These are phyloP conservation scores for Acropternis orthonyx DNA, from an alignment of 2,797 vertebrate genomes.

Conservation along the genomic window DNA sequence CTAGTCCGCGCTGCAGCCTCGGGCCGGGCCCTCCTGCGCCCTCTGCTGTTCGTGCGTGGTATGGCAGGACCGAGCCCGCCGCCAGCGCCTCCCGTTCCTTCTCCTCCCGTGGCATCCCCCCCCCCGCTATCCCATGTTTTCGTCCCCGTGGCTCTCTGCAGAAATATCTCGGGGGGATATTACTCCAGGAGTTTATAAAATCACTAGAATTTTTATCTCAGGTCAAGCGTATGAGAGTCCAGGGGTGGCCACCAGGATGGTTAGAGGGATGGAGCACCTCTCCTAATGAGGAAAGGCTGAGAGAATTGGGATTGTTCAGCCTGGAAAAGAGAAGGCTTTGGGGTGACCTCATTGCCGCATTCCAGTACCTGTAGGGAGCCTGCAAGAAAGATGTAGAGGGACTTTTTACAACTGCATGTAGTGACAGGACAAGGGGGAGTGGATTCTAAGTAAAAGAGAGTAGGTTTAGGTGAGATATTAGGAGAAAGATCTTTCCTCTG, in stretches of 20 bases:
- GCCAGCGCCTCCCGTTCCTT: background rate
- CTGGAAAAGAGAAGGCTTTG: background rate
- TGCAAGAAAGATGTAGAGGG: background rate
- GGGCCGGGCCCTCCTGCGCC: background rate
- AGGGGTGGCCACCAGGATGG: background rate
- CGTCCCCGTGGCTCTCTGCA: rapidly evolving
- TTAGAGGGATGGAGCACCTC: background rate
- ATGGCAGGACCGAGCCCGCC: background rate
- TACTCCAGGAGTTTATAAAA: background rate
- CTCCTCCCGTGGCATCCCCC: background rate
- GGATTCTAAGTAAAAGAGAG: background rate
- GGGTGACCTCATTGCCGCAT: too few species aligned
- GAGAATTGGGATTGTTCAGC: background rate
- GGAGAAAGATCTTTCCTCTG: rapidly evolving
- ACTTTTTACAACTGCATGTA: background rate
- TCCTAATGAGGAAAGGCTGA: background rate
- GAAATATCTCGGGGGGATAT: background rate
- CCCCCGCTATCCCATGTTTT: background rate
- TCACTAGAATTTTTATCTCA: background rate
- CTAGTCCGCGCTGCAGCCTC: rapidly evolving
- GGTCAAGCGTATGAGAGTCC: rapidly evolving
- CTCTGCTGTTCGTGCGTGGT: background rate
- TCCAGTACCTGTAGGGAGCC: background rate
- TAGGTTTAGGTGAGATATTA: background rate
- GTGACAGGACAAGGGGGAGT: background rate